Evolutionary conservation across 2,888 invertebrate genomes (phyloP), one percentile per base, ranked within the genome.

Genomic region (Azorinus chamasolen): DNA sequence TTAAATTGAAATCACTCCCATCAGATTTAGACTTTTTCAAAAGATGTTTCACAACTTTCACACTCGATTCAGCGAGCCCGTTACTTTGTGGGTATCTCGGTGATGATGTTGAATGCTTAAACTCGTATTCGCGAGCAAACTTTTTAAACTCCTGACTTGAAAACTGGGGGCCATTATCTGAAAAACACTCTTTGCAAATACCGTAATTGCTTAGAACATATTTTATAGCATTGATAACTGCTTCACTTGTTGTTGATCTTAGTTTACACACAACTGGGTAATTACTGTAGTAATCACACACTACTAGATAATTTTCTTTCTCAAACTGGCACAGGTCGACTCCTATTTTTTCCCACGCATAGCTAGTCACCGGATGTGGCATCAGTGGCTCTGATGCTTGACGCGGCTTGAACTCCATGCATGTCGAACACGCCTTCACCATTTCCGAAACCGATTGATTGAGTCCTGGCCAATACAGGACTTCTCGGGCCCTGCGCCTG

Each of bases 161-260:
- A 50, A 63, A 68, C 20, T 70, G 70, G n/a, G 65, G 71, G 37
- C 71, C 70, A 51, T 76, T 76, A 37, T 76, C 76, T 25, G 71
- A 37, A 16, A 58, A 12, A 3, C 69, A 32, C 39, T 57, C 51
- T 41, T 76, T 61, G 24, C 27, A 25, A 37, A 53, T 45, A n/a
- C 62, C 65, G 54, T 45, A 61, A 16, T 57, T 48, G 39, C 65
- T 24, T n/a, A n/a, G n/a, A n/a, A n/a, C n/a, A n/a, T n/a, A n/a
- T n/a, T n/a, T n/a, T n/a, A 66, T 58, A 20, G 58, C 58, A 16
- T 37, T 54, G n/a, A n/a, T n/a, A n/a, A n/a, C 20, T 66, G 43
- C 14, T 66, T 64, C 4, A 79, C 45, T 54, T 65, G 64, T 16
- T 45, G 69, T 25, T 77, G 58, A 58, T n/a, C n/a, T n/a, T n/a